Evolutionary conservation across 2,797 vertebrate genomes (phyloP).

Genomic region (Melanotaenia pygmaea): DNA sequence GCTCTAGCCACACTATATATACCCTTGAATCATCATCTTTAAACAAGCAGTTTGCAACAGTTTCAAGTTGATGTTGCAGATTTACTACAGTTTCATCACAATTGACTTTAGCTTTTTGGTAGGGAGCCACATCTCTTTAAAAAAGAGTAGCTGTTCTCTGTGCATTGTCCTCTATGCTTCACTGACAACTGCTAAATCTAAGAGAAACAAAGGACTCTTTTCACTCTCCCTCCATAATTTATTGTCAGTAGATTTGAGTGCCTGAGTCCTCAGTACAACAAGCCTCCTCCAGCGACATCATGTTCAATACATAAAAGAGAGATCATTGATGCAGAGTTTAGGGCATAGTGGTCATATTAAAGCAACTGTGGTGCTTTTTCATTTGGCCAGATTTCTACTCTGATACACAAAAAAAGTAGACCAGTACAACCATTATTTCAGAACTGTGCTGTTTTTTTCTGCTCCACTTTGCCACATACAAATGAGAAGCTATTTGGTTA

Average conservation of each 20-base stretch:
- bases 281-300: slow-evolving; percentile 53
- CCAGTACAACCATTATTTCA: slow-evolving; percentile 14
- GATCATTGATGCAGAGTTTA: slow-evolving; percentile 45
- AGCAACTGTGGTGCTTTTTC: neutral
- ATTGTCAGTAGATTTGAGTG: slow-evolving; percentile 68
- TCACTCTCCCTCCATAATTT: slow-evolving; percentile 58
- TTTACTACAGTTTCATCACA: slow-evolving; percentile 18
- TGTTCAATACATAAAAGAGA: slow-evolving; percentile 49
- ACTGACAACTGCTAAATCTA: slow-evolving; percentile 41
- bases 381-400: neutral
- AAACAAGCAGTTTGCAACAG: neutral
- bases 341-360: slow-evolving; percentile 22
- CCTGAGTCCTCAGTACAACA: slow-evolving; percentile 53
- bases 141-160: slow-evolving; percentile 20
- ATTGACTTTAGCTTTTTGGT: slow-evolving; percentile 32
- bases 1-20: neutral
- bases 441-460: slow-evolving; percentile 27
- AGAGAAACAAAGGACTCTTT: slow-evolving; percentile 73
- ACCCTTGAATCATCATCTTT: neutral
- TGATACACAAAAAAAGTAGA: neutral
- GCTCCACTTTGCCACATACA: slow-evolving; percentile 58
- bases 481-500: slow-evolving; percentile 64
- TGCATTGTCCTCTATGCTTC: slow-evolving; percentile 61
- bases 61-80: neutral
- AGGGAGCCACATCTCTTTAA: slow-evolving; percentile 37